These are phyloP conservation scores for Julus scanicus DNA, from an alignment of 2,888 invertebrate species.

Conservation along the genomic window DNA sequence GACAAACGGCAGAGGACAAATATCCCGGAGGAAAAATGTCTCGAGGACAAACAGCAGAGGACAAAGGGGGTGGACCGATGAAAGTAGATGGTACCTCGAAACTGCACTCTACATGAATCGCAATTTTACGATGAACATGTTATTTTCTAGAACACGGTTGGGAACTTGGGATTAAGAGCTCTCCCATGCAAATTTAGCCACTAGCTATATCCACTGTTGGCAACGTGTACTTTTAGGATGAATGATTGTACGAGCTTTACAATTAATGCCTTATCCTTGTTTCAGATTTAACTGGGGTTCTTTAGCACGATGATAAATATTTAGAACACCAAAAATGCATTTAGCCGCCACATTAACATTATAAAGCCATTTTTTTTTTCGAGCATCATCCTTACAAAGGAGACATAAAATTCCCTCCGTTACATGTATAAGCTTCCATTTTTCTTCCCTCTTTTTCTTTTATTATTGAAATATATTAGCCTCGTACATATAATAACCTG, in stretches of 20 bases:
- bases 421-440: neutral
- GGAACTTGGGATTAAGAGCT: slow-evolving; percentile 11
- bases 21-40: too few species aligned
- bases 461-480: neutral
- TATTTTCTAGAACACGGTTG: neutral
- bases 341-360: neutral
- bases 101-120: neutral
- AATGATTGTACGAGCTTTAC: neutral
- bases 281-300: neutral
- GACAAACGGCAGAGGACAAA: too few species aligned
- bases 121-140: neutral
- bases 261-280: slow-evolving; percentile 30
- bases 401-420: neutral
- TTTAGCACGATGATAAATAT: slow-evolving; percentile 9
- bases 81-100: neutral
- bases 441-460: neutral
- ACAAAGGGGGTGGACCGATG: too few species aligned
- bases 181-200: neutral
- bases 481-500: neutral
- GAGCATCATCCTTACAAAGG: neutral
- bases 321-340: slow-evolving; percentile 27
- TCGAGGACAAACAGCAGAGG: too few species aligned
- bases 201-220: neutral
- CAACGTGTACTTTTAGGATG: neutral
- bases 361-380: neutral